Conservation (phyloP, 2,888 invertebrate species). For the Ectemnius lituratus region DNA sequence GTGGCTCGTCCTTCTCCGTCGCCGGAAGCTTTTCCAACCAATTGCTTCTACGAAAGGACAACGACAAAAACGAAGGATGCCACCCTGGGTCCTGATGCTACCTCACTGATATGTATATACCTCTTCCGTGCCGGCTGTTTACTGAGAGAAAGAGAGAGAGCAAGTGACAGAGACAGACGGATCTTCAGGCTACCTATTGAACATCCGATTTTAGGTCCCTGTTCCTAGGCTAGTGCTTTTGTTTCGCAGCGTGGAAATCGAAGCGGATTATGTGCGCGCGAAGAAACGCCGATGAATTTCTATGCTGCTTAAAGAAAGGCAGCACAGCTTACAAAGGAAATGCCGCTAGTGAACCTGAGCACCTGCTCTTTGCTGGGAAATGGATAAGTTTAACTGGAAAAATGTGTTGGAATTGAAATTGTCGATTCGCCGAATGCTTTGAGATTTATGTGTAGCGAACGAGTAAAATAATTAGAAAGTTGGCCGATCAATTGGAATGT, state of each 20-base stretch:
- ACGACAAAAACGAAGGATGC: slow-evolving; percentile 41
- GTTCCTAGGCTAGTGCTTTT: not conserved
- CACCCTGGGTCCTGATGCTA: slow-evolving; percentile 17
- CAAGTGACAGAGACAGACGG: too few species aligned
- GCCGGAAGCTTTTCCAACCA: slow-evolving; percentile 64
- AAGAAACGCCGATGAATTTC: not conserved
- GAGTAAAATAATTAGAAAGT: not conserved
- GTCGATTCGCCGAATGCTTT: too few species aligned
- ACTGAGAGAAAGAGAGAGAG: slow-evolving; percentile 9
- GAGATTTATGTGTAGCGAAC: not conserved
- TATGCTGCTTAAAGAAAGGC: too few species aligned
- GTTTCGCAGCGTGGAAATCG: not conserved
- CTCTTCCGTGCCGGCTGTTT: slow-evolving; percentile 14
- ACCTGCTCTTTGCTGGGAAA: too few species aligned
- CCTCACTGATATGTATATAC: slow-evolving; percentile 46
- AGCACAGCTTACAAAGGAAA: not conserved
- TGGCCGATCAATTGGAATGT: not conserved
- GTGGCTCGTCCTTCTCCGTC: slow-evolving; percentile 53
- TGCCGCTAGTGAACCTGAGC: too few species aligned
- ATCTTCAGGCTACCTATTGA: not conserved
- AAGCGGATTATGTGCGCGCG: not conserved
- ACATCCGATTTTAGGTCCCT: not conserved
- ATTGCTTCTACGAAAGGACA: slow-evolving; percentile 62
- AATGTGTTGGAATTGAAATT: too few species aligned
- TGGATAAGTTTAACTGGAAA: too few species aligned